These are phyloP conservation scores for Lingula anatina DNA, from an alignment of 2,888 invertebrate species.

Conservation along the genomic window DNA sequence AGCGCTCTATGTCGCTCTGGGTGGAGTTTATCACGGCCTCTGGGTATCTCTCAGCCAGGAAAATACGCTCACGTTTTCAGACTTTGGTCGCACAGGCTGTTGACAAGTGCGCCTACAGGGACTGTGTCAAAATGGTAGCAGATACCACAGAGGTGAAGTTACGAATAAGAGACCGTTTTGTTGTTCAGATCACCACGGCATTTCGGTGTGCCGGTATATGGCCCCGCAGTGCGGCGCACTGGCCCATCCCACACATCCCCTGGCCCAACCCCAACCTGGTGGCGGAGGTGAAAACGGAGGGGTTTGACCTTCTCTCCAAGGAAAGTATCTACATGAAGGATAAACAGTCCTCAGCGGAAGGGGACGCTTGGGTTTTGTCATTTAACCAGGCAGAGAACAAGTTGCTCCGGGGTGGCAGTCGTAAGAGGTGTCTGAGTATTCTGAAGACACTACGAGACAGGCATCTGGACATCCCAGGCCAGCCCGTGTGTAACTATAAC, in stretches of 20 bases:
- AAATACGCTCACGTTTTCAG: slow-evolving; percentile 86
- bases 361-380: slow-evolving; percentile 90
- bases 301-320: slow-evolving; percentile 86
- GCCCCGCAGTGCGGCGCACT: slow-evolving; percentile 90
- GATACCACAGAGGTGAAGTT: slow-evolving; percentile 90
- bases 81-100: slow-evolving; percentile 63
- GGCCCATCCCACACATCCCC: slow-evolving; percentile 84
- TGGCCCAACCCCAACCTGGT: slow-evolving; percentile 91
- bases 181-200: slow-evolving; percentile 91
- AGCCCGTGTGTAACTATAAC: slow-evolving; percentile 86
- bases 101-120: slow-evolving; percentile 87
- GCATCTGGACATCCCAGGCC: slow-evolving; percentile 72
- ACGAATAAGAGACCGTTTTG: slow-evolving; percentile 78
- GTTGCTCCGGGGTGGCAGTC: slow-evolving; percentile 78
- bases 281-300: slow-evolving; percentile 88
- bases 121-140: slow-evolving; percentile 88
- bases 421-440: slow-evolving; percentile 79
- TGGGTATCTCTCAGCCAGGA: slow-evolving; percentile 86
- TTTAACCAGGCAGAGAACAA: slow-evolving; percentile 88
- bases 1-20: slow-evolving; percentile 95
- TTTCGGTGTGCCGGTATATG: slow-evolving; percentile 89
- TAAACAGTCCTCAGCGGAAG: slow-evolving; percentile 69
- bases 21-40: slow-evolving; percentile 96
- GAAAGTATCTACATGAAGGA: slow-evolving; percentile 60
- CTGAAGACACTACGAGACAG: slow-evolving; percentile 84